Base-by-base conservation (phyloP, 2,888 invertebrate genomes). In the Octonoba sinensis region DNA sequence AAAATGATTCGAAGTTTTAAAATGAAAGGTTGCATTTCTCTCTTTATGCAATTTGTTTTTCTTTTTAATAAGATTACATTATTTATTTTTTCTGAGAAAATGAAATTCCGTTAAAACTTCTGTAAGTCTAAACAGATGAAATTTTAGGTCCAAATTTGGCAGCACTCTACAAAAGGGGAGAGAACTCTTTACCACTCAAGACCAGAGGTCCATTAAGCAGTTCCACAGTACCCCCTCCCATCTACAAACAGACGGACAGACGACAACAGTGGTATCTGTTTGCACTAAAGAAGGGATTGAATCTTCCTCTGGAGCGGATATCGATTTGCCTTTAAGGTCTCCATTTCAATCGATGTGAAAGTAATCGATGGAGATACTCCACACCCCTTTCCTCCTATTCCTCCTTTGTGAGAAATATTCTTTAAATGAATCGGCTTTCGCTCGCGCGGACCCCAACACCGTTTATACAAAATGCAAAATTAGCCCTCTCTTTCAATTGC, bases 251-350 rank as follows among this genome's bases (percentile, higher is more conserved):
- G 62, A 70, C 51, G 51, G 69, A 62, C 59, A 64, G 46, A 36
- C 69, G 51, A 36, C 36, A 69, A 69, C 62, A 51, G 20, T 56
- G 64, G 76, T 77, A 77, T 77, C 76, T 77, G 76, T 77, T 77
- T 77, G 76, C 76, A 62, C 70, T 20, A 8, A 15, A 69, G 66
- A 77, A 77, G 69, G 69, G 76, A 54, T 64, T 62, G 36, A 46
- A 46, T 59, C 60, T 67, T 67, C 62, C 64, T 75, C 74, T 75
- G 59, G 67, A 36, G 66, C 66, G 46, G 27, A 49, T 70, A 77
- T 77, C 76, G 76, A 77, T 77, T 77, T 64, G 69, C 70, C 76
- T 77, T 77, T 77, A 77, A 77, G 76, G 76, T 64, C 69, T 77
- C 64, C 54, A 70, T 77, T 77, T 77, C 76, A 77, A 77, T 77